Evolutionary conservation across 2,797 vertebrate species (phyloP).

Genomic region (Enoplosus armatus): DNA sequence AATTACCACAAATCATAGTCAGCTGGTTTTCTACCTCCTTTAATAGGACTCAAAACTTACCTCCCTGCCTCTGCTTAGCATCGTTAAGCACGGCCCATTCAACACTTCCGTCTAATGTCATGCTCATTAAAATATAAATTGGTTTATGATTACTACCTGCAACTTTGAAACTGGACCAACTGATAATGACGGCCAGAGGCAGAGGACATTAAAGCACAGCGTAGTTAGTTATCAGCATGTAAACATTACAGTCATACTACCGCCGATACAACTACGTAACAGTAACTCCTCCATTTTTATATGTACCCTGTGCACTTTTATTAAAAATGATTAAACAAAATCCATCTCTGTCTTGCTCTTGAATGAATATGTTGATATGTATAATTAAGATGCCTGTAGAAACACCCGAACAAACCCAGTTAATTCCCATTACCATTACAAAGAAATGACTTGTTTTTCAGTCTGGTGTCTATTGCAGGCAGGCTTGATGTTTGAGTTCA

Average conservation of each 20-base stretch:
- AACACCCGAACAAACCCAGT: not conserved
- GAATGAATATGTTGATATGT: constrained; percentile 7
- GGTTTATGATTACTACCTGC: constrained; percentile 76
- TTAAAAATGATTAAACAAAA: constrained; percentile 33
- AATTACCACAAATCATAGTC: constrained; percentile 84
- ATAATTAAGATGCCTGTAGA: not conserved
- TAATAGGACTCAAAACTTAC: constrained; percentile 69
- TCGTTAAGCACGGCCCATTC: constrained; percentile 71
- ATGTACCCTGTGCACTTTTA: not conserved
- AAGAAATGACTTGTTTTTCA: not conserved
- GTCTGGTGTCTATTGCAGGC: not conserved
- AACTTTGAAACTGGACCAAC: constrained; percentile 62
- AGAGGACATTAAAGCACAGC: constrained; percentile 56
- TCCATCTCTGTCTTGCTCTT: not conserved
- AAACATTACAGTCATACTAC: constrained; percentile 13
- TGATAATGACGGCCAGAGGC: constrained; percentile 62
- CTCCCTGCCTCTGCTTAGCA: constrained; percentile 63
- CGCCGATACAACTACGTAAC: constrained; percentile 8
- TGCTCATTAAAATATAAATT: constrained; percentile 83
- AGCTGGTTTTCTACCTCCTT: constrained; percentile 75
- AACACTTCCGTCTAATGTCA: constrained; percentile 70
- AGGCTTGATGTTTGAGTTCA: constrained; percentile 13
- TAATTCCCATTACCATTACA: constrained; percentile 10
- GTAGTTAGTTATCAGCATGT: constrained; percentile 36
- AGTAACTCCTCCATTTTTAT: not conserved